A percentile compares a stretch with the other conserved stretches of the same genome.
Conservation (phyloP, 2,888 invertebrate genomes). For the Blomia tropicalis region DNA sequence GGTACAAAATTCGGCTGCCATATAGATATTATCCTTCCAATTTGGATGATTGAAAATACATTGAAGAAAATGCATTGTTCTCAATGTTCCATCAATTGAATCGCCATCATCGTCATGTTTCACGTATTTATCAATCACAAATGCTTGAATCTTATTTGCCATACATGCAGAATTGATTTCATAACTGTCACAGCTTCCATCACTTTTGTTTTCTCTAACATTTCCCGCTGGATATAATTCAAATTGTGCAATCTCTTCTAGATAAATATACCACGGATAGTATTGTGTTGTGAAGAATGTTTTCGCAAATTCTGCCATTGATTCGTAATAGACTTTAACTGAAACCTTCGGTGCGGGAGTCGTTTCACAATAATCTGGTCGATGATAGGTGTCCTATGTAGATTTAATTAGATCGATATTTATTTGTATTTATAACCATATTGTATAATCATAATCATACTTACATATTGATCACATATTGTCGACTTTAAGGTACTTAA, state of each 20-base stretch:
- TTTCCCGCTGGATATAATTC: constrained; percentile 17
- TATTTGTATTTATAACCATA: no score
- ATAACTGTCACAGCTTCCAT: constrained; percentile 6
- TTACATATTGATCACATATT: background rate
- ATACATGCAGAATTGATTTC: constrained; percentile 4
- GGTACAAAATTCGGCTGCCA: constrained; percentile 11
- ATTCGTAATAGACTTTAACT: constrained; percentile 20
- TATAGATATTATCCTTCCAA: constrained; percentile 4
- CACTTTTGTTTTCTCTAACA: background rate
- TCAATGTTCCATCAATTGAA: constrained; percentile 18
- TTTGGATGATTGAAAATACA: constrained; percentile 20
- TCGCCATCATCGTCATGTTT: background rate
- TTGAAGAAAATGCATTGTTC: constrained; percentile 9
- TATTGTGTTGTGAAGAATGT: constrained; percentile 18
- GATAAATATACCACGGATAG: background rate
- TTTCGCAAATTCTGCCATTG: constrained; percentile 16
- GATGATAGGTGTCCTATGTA: constrained; percentile 17
- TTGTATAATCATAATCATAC: no score
- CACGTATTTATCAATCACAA: constrained; percentile 13
- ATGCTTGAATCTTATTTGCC: constrained; percentile 19
- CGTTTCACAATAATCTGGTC: constrained; percentile 14
- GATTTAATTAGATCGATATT: background rate
- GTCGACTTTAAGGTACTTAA: background rate
- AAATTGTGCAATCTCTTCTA: constrained; percentile 21
- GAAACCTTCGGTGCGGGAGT: background rate